Percentiles rank a stretch among this genome's conserved stretches.
Conservation (phyloP, 2,113 vertebrate species). For the Pampusana beccarii region DNA sequence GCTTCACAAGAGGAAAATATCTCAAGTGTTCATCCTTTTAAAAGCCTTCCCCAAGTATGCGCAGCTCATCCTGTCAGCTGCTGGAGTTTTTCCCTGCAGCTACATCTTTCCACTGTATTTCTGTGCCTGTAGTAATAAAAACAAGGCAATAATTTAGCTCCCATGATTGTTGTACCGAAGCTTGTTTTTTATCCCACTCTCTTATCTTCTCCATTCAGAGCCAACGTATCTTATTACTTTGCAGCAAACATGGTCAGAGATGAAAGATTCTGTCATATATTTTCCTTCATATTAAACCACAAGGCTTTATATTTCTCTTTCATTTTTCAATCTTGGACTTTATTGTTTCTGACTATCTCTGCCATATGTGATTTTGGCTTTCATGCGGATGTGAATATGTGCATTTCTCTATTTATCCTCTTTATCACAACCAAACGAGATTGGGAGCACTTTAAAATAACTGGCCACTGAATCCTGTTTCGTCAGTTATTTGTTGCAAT, state of each 20-base stretch:
- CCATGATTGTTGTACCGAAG: background rate
- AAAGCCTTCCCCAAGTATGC: background rate
- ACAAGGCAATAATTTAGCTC: conserved; percentile 55
- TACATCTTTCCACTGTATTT: background rate
- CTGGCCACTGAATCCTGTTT: conserved; percentile 41
- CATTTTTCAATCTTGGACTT: conserved; percentile 65
- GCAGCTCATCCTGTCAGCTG: background rate
- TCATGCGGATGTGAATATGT: conserved; percentile 18
- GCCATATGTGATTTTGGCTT: conserved; percentile 65
- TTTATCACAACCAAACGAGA: conserved; percentile 69
- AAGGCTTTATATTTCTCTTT: conserved; percentile 61
- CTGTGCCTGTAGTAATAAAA: conserved; percentile 30
- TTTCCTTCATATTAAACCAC: conserved; percentile 67
- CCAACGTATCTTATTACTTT: conserved; percentile 65
- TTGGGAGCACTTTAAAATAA: conserved; percentile 66
- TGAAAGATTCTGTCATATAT: conserved; percentile 73
- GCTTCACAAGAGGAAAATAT: background rate
- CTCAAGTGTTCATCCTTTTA: background rate
- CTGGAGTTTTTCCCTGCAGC: background rate
- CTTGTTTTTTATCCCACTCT: conserved; percentile 62
- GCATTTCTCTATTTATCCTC: conserved; percentile 66
- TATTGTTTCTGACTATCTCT: conserved; percentile 73
- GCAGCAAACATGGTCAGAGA: conserved; percentile 71
- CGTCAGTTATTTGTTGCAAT: conserved; percentile 68
- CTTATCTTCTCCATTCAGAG: conserved; percentile 73